These are phyloP conservation scores for Toxotes jaculatrix DNA, from an alignment of 2,113 vertebrate genomes.

Conservation along the genomic window DNA sequence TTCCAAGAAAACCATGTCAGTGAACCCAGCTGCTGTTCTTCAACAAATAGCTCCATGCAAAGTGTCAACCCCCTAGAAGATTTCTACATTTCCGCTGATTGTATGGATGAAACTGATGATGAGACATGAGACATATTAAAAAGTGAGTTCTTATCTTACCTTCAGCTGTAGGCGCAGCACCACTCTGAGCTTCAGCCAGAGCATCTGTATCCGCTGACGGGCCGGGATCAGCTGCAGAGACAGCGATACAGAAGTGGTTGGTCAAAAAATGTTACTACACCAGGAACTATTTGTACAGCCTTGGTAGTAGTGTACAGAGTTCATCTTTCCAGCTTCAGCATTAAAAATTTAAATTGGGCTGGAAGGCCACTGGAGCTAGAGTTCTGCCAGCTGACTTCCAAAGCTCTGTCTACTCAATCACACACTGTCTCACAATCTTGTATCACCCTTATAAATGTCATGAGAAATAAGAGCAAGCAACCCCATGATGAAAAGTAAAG, in stretches of 20 bases:
- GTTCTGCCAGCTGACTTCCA: neutral
- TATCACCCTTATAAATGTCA: neutral
- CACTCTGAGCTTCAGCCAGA: slow-evolving; percentile 73
- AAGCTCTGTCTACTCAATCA: neutral
- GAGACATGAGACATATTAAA: neutral
- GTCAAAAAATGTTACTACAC: neutral
- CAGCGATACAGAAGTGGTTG: neutral
- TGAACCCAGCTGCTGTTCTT: neutral
- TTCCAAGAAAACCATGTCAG: neutral
- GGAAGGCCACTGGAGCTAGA: neutral
- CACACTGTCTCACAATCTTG: neutral
- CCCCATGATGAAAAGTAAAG: too few relatives aligned
- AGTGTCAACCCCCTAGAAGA: neutral
- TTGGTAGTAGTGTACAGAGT: neutral
- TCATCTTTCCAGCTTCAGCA: too few relatives aligned
- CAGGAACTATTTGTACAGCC: neutral
- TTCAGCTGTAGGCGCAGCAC: slow-evolving; percentile 71
- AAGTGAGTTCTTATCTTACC: slow-evolving; percentile 42
- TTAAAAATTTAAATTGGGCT: too few relatives aligned
- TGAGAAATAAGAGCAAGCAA: neutral
- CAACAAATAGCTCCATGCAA: neutral
- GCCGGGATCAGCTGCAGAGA: slow-evolving; percentile 56
- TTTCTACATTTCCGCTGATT: neutral
- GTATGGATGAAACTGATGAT: neutral
- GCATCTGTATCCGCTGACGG: slow-evolving; percentile 61